phyloP scores from a whole-genome alignment of 2,113 vertebrate species.

The Monarcha castaneiventris region DNA sequence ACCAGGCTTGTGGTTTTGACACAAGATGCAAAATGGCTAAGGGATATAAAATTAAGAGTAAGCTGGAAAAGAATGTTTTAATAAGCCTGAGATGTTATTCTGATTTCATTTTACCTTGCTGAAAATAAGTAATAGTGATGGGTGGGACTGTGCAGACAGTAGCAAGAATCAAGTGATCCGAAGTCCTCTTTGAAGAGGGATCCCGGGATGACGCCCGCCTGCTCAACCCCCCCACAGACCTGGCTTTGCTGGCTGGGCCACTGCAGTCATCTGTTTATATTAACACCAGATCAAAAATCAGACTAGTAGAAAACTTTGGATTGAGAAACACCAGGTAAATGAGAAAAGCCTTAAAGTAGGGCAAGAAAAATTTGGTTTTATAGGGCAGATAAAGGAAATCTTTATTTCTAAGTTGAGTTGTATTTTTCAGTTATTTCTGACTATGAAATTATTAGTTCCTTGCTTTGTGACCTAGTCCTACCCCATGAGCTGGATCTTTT shows the following conservation, averaged over 20 bases:
- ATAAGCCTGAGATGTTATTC: background rate
- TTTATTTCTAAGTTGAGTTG: background rate
- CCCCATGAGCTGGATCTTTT: background rate
- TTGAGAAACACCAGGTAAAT: background rate
- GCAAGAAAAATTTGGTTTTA: background rate
- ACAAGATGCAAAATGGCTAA: background rate
- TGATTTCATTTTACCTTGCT: background rate
- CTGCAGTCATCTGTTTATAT: background rate
- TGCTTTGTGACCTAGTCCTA: background rate
- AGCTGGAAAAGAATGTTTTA: background rate
- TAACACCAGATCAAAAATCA: background rate
- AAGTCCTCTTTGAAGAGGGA: background rate
- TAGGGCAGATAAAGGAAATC: background rate
- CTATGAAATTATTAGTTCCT: background rate
- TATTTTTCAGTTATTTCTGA: background rate
- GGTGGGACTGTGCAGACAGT: background rate
- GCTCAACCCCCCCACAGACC: background rate
- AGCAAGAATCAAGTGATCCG: background rate
- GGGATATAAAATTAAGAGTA: background rate
- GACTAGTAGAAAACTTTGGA: background rate
- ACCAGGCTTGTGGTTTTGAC: background rate
- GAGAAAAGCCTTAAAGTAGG: background rate
- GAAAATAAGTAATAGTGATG: background rate
- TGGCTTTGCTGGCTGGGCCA: background rate
- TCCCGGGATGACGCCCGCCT: rapidly evolving